These are phyloP conservation scores for Drosophila falleni DNA, from an alignment of 2,888 invertebrate species.

Conservation along the genomic window DNA sequence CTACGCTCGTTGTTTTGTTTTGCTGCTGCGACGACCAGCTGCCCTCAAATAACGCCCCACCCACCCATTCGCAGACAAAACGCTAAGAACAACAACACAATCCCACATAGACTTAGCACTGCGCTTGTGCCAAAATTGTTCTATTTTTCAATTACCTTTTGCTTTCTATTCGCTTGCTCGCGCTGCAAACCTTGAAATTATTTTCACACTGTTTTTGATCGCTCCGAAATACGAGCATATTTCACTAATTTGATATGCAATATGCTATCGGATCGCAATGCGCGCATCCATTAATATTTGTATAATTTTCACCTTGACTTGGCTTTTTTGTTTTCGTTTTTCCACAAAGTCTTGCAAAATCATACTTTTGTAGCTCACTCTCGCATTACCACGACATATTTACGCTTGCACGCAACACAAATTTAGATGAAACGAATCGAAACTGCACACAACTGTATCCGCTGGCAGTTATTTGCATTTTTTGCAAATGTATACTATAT, in stretches of 20 bases:
- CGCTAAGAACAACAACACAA: constrained; percentile 61
- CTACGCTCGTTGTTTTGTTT: constrained; percentile 64
- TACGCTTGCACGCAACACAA: constrained; percentile 61
- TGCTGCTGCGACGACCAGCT: constrained; percentile 51
- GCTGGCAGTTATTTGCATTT: constrained; percentile 52
- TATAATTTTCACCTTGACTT: constrained; percentile 79
- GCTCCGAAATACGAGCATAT: constrained; percentile 74
- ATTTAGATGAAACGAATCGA: constrained; percentile 49
- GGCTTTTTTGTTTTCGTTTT: constrained; percentile 57
- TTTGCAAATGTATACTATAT: constrained; percentile 50
- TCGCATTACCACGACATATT: constrained; percentile 66
- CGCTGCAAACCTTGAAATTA: constrained; percentile 81
- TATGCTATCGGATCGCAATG: constrained; percentile 61
- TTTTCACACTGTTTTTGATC: constrained; percentile 79
- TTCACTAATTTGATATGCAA: constrained; percentile 76
- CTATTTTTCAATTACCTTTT: constrained; percentile 79
- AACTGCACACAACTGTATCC: constrained; percentile 55
- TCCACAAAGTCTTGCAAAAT: constrained; percentile 76
- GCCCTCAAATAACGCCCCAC: constrained; percentile 78
- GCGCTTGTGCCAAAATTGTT: constrained; percentile 81
- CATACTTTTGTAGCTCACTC: constrained; percentile 78
- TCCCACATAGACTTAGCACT: constrained; percentile 57
- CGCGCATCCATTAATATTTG: constrained; percentile 72
- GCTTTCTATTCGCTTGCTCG: constrained; percentile 78
- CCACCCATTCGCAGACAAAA: constrained; percentile 66